These are phyloP conservation scores for Dicycla oo DNA, from an alignment of 2,888 invertebrate genomes.

Conservation along the genomic window DNA sequence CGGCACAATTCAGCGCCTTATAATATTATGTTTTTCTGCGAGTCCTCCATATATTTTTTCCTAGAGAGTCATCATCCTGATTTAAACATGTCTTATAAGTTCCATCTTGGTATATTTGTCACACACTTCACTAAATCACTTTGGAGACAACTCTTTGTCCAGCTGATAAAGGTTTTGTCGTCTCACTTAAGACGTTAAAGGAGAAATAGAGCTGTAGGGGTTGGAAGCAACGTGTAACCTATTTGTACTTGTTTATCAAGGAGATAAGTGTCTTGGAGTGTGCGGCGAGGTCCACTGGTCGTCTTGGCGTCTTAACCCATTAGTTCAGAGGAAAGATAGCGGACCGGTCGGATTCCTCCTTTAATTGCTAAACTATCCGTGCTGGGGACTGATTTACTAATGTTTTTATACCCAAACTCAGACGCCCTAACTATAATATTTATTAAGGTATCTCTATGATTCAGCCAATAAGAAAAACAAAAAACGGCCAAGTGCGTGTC, in stretches of 20 bases:
- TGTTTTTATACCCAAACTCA: slow-evolving; percentile 64
- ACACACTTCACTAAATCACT: slow-evolving; percentile 81
- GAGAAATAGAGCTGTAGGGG: slow-evolving; percentile 81
- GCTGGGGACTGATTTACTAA: slow-evolving; percentile 73
- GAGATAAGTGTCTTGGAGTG: slow-evolving; percentile 84
- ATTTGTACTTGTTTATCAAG: slow-evolving; percentile 89
- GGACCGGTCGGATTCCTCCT: slow-evolving; percentile 78
- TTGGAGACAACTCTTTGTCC: slow-evolving; percentile 76
- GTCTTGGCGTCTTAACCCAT: slow-evolving; percentile 83
- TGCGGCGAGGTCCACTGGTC: slow-evolving; percentile 77
- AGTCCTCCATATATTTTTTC: background rate
- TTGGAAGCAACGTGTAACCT: slow-evolving; percentile 83
- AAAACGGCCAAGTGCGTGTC: too few species aligned
- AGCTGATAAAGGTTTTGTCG: slow-evolving; percentile 81
- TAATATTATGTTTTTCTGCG: slow-evolving; percentile 12
- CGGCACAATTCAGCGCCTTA: slow-evolving; percentile 18
- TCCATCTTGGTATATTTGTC: slow-evolving; percentile 60
- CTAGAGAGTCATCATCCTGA: background rate
- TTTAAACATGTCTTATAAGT: slow-evolving; percentile 1
- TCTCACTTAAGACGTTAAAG: slow-evolving; percentile 84
- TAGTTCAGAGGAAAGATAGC: slow-evolving; percentile 83
- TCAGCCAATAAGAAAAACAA: background rate
- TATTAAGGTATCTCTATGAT: background rate
- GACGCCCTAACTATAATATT: background rate
- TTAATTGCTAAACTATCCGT: slow-evolving; percentile 85